These are phyloP conservation scores for Varanus komodoensis DNA, from an alignment of 2,113 vertebrate genomes.

Conservation along the genomic window DNA sequence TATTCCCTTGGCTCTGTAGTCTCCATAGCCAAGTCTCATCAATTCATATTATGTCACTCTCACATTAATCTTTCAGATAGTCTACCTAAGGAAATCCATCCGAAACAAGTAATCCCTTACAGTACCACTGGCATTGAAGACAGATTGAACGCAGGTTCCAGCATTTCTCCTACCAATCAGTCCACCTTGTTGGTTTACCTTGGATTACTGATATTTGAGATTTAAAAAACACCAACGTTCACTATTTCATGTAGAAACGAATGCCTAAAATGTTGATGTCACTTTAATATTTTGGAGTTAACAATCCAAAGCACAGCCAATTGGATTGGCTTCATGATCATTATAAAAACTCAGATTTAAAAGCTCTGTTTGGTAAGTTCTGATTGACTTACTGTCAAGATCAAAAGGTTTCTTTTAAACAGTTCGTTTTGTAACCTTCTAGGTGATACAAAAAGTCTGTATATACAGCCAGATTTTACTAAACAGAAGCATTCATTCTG, in stretches of 20 bases:
- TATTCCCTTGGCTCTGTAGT: slow-evolving; percentile 40
- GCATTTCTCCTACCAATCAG: slow-evolving; percentile 42
- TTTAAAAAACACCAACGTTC: slow-evolving; percentile 38
- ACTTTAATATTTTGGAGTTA: slow-evolving; percentile 28
- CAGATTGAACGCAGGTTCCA: slow-evolving; percentile 42
- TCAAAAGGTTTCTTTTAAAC: fast-evolving
- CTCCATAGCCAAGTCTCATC: slow-evolving; percentile 41
- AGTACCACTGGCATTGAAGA: slow-evolving; percentile 43
- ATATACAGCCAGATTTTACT: not conserved
- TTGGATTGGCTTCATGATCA: not conserved
- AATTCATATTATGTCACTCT: slow-evolving; percentile 47
- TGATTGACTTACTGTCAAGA: not conserved
- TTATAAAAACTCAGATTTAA: not conserved
- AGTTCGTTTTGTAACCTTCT: not conserved
- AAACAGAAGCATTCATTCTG: not conserved
- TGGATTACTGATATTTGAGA: slow-evolving; percentile 19
- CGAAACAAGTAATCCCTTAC: slow-evolving; percentile 50
- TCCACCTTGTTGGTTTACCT: slow-evolving; percentile 36
- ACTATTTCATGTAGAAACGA: slow-evolving; percentile 11
- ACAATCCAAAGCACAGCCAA: slow-evolving; percentile 1
- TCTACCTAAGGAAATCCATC: slow-evolving; percentile 60
- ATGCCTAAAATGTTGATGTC: not conserved
- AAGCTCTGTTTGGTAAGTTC: slow-evolving; percentile 13
- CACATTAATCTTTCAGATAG: slow-evolving; percentile 57
- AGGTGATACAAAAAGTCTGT: not conserved